Base-by-base conservation (phyloP, 2,113 vertebrate genomes). In the Grus americana region DNA sequence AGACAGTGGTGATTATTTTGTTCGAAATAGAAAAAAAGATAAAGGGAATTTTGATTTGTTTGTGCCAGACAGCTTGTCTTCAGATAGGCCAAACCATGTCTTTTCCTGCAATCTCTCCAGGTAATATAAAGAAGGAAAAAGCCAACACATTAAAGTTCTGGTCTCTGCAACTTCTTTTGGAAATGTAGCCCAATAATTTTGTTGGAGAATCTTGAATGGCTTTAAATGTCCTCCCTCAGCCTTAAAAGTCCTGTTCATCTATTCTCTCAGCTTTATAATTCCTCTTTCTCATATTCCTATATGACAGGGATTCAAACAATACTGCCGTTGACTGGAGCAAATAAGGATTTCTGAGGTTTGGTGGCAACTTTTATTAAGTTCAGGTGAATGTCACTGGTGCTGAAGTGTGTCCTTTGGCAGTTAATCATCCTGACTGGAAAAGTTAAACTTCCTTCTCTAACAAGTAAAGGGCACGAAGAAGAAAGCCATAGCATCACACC, bases 291-390 rank as follows among this genome's bases (percentile, higher is more conserved):
- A 12, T 24, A 44, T 54, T 78, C 4, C 50, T 59, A 0, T 30
- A 38, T 40, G n/a, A 26, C 46, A 66, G 18, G 7, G 9, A 12
- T 85, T 79, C 65, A 62, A 80, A 44, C 5, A 57, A 16, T 42
- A 22, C 10, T 65, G 29, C 5, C 49, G 3, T 38, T 7, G 2
- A n/a, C 36, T 63, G 38, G 8, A 61, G 11, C 0, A 0, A 70
- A 15, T 65, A 61, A 68, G 46, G 73, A 61, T 57, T 83, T 86
- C 68, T 80, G 80, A 78, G 18, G 9, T 66, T 14, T 89, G 30
- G 8, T 52, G 44, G 20, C 27, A 54, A 12, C 4, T 92, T 92
- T 70, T 67, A 18, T 67, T 38, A 86, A 49, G 23, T 80, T 76
- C 13, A 52, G 22, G 16, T 59, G 6, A 11, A 17, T 63, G 38